Percentiles rank a stretch among this genome's conserved stretches.
Evolutionary conservation across 2,797 vertebrate genomes (phyloP).

Genomic region (Brachyalestes nurse): DNA sequence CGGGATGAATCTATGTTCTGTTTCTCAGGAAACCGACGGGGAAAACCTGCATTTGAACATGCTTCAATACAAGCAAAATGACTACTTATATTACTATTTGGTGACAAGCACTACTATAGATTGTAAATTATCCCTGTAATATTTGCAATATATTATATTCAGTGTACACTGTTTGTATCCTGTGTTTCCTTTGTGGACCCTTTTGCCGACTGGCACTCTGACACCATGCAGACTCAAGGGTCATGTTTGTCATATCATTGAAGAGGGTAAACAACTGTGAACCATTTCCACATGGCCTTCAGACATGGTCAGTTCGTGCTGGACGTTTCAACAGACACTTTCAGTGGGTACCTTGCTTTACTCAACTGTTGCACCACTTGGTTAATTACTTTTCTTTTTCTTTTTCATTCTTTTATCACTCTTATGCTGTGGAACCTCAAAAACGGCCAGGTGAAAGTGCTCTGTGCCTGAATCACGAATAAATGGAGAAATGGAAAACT

Average conservation of each 20-base stretch:
- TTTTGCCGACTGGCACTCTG: neutral
- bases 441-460: slow-evolving; percentile 9
- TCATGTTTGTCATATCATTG: slow-evolving; percentile 50
- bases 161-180: slow-evolving; percentile 5
- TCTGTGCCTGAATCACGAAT: slow-evolving; percentile 20
- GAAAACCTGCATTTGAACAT: neutral
- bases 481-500: slow-evolving; percentile 41
- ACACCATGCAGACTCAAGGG: slow-evolving; percentile 37
- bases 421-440: neutral
- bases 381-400: slow-evolving; percentile 20
- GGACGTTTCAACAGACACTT: neutral
- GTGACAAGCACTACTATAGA: neutral
- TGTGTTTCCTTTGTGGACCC: neutral
- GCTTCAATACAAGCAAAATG: neutral
- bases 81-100: no score
- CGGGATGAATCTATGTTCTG: neutral
- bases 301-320: neutral
- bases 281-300: slow-evolving; percentile 19
- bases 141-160: neutral
- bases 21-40: neutral
- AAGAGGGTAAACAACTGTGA: slow-evolving; percentile 41
- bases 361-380: slow-evolving; percentile 4
- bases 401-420: slow-evolving; percentile 16
- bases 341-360: neutral
- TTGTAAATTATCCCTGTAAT: no score